phyloP scores from a whole-genome alignment of 35 echinoderm and acorn worm genomes.

The Diadema setosum region DNA sequence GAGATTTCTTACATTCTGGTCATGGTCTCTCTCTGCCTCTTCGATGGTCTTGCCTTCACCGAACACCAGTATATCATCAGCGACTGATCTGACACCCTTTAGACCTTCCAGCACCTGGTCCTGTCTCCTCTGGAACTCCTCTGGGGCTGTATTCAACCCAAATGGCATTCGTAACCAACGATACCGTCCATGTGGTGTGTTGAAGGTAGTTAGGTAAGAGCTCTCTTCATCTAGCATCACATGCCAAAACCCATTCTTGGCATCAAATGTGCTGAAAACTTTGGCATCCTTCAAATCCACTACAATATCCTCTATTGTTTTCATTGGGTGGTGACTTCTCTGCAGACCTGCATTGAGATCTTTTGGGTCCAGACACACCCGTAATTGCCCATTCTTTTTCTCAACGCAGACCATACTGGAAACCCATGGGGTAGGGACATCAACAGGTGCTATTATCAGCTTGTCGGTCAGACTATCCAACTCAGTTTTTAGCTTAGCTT shows the following conservation, averaged over 20 bases:
- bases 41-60: neutral
- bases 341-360: neutral
- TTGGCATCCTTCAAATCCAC: conserved; percentile 42
- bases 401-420: neutral
- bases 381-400: neutral
- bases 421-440: neutral
- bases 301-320: neutral
- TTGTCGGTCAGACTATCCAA: neutral
- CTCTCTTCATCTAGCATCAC: conserved; percentile 39
- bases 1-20: neutral
- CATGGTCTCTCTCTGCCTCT: conserved; percentile 13
- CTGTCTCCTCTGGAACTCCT: conserved; percentile 47
- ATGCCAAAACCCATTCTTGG: conserved; percentile 64
- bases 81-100: conserved; percentile 26
- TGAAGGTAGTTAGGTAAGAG: conserved; percentile 44
- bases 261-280: conserved; percentile 45
- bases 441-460: neutral
- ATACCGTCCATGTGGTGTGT: conserved; percentile 60
- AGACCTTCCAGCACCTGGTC: conserved; percentile 28
- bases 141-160: conserved; percentile 20
- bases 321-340: neutral
- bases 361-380: neutral
- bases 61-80: conserved; percentile 48
- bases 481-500: conserved; percentile 28
- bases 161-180: conserved; percentile 50